Percentiles rank a stretch among this genome's conserved stretches.
Evolutionary conservation across 2,888 invertebrate genomes (phyloP).

Genomic region (Homarus gammarus): DNA sequence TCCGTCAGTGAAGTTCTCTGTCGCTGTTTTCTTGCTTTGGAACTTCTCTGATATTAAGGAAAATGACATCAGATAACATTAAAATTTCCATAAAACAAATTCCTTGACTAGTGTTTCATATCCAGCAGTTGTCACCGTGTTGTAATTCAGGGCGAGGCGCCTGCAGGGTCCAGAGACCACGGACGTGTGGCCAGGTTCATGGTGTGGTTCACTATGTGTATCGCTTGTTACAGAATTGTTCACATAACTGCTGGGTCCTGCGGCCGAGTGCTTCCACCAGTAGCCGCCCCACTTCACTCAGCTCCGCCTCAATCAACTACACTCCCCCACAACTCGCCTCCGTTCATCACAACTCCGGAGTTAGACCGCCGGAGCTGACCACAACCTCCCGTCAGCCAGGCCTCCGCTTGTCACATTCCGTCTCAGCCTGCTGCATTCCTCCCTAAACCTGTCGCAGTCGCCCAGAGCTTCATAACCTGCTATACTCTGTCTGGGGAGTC

Average conservation of each 20-base stretch:
- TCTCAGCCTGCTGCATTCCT: conserved; percentile 33
- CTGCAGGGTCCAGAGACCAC: neutral
- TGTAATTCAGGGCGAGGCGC: neutral
- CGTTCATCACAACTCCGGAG: neutral
- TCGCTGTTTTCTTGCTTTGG: too few relatives aligned
- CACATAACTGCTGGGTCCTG: neutral
- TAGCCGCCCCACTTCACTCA: neutral
- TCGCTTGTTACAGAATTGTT: neutral
- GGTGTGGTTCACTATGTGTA: neutral
- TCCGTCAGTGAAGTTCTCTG: too few relatives aligned
- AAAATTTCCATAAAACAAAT: too few relatives aligned
- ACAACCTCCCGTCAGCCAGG: conserved; percentile 3
- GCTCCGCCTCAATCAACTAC: conserved; percentile 7
- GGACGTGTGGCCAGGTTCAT: neutral
- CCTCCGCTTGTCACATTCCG: conserved; percentile 38
- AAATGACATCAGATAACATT: too few relatives aligned
- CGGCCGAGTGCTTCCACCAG: neutral
- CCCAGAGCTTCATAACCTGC: conserved; percentile 37
- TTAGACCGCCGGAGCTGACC: neutral
- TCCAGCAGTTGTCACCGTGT: neutral
- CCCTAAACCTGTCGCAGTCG: conserved; percentile 24
- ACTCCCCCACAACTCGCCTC: neutral
- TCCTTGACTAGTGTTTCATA: neutral
- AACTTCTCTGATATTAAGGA: too few relatives aligned
- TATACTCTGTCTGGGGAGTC: too few relatives aligned